Evolutionary conservation across 1,140 invertebrate genomes (phyloP).

Genomic region (Homarus americanus): DNA sequence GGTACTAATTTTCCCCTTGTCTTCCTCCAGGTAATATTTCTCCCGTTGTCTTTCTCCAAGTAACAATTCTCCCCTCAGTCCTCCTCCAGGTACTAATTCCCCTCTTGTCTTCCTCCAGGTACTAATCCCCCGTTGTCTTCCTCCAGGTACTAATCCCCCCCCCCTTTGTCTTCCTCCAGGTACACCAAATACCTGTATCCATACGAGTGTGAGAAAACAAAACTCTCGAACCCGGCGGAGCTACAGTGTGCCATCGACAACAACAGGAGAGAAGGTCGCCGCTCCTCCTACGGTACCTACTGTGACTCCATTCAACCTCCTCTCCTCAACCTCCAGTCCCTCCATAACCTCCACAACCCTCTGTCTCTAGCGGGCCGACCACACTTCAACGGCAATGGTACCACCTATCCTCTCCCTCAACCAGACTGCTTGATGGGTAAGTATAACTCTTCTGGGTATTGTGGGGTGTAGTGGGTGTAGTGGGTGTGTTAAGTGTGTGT

Average conservation of each 20-base stretch:
- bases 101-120: too few relatives aligned
- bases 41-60: too few relatives aligned
- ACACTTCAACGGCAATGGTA: conserved; percentile 73
- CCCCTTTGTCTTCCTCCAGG: neutral
- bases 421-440: conserved; percentile 62
- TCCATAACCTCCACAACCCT: conserved; percentile 63
- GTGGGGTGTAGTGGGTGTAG: too few relatives aligned
- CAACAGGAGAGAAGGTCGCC: conserved; percentile 95
- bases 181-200: conserved; percentile 55
- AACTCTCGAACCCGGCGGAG: conserved; percentile 93
- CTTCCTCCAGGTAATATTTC: too few relatives aligned
- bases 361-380: conserved; percentile 49
- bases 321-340: conserved; percentile 66
- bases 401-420: conserved; percentile 30
- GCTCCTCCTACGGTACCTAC: conserved; percentile 94
- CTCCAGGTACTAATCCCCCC: too few relatives aligned
- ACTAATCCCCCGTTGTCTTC: too few relatives aligned
- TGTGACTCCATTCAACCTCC: conserved; percentile 81
- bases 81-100: too few relatives aligned
- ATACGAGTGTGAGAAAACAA: conserved; percentile 95
- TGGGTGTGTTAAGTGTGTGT: too few relatives aligned
- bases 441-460: neutral
- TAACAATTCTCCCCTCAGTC: too few relatives aligned
- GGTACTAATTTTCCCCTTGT: too few relatives aligned
- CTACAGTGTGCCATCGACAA: conserved; percentile 98